Base-by-base conservation (phyloP, 2,113 vertebrate genomes). In the Taxidea taxus region DNA sequence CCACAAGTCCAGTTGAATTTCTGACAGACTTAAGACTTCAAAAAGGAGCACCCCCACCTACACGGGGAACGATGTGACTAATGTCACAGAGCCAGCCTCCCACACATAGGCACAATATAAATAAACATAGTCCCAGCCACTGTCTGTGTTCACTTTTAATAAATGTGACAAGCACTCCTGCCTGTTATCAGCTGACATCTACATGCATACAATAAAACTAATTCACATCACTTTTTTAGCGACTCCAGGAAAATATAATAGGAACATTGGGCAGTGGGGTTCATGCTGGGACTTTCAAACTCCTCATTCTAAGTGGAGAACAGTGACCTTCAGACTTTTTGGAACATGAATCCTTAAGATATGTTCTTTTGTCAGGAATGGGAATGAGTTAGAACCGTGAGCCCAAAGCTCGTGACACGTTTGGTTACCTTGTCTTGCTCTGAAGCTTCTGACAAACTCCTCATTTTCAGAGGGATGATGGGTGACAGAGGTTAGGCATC, bases 261-360 rank as follows among this genome's bases (percentile, higher is more conserved):
- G 37, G 89, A 80, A 90, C 70, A n/a, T 31, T 64, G 51, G 34
- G 13, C 0, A 4, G 2, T 0, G 15, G 21, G 18, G 11, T 23
- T 80, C 34, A 16, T 58, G 11, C 15, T 31, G 39, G 29, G 44
- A 64, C 31, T 77, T 91, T 70, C 44, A 88, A 62, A 81, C 56
- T 85, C 92, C 84, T 15, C 64, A 10, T 58, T 97, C 77, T 87
- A 18, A 64, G 89, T 95, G 51, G 66, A 72, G n/a, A 84, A 60
- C 31, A 54, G 29, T 88, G 68, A 92, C 60, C 94, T 97, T 89
- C 92, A 93, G 42, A 64, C 82, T 80, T 85, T 85, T 68, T 18
- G 21, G 12, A 75, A 56, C 15, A 4, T 93, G 70, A 85, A 29
- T 82, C 90, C 66, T 85, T 85, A 88, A 42, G 93, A 64, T 23